phyloP scores from a whole-genome alignment of 2,113 vertebrate species.

The Gavialis gangeticus region DNA sequence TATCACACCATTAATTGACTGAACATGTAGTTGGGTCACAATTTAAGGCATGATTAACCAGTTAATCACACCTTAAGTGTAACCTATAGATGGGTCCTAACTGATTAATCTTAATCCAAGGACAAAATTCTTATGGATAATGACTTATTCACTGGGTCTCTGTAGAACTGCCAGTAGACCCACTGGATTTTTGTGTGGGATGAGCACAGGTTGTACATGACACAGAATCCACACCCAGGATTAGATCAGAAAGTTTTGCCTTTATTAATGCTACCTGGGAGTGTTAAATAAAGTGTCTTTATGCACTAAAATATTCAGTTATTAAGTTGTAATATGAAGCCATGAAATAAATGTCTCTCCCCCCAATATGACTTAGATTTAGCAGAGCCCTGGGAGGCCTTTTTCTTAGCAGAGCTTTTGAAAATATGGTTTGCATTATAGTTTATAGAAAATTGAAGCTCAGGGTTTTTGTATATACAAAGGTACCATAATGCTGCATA shows the following conservation, averaged over 20 bases:
- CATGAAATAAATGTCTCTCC: not conserved
- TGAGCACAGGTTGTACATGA: not conserved
- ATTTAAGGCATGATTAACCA: no score
- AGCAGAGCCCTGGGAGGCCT: not conserved
- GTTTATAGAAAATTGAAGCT: not conserved
- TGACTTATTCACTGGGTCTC: rapidly evolving
- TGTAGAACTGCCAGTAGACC: not conserved
- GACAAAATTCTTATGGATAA: rapidly evolving
- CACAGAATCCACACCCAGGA: not conserved
- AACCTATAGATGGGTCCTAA: no score
- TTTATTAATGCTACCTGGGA: rapidly evolving
- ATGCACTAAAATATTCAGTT: not conserved
- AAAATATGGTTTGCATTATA: not conserved
- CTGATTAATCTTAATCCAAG: not conserved
- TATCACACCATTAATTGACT: no score
- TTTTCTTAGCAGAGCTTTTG: not conserved
- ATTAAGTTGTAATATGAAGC: not conserved
- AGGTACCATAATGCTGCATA: not conserved
- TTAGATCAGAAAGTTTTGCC: not conserved
- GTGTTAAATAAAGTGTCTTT: not conserved
- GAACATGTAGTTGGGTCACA: no score
- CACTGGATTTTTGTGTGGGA: rapidly evolving
- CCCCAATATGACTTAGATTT: rapidly evolving
- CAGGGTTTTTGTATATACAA: not conserved
- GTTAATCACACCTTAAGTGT: no score